phyloP scores from a whole-genome alignment of 2,797 vertebrate genomes.

The Sebastes steindachneri region DNA sequence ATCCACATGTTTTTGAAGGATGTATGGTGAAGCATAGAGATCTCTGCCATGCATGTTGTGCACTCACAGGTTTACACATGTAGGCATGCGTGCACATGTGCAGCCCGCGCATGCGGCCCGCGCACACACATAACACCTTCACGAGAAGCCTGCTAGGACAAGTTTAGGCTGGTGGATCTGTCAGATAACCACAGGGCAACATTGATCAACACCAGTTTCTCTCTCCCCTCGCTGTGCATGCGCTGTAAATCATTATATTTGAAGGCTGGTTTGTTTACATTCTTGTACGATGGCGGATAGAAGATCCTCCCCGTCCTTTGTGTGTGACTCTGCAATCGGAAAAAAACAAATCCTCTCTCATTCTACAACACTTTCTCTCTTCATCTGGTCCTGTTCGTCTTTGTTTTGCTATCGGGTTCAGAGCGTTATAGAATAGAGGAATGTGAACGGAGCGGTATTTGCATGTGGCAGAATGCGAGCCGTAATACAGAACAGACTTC shows the following conservation, averaged over 20 bases:
- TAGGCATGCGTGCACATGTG: not conserved
- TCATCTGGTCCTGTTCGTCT: not conserved
- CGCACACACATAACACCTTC: not conserved
- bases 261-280: constrained; percentile 83
- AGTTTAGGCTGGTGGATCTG: constrained; percentile 69
- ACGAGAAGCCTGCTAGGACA: constrained; percentile 66
- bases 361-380: constrained; percentile 33
- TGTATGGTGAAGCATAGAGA: constrained; percentile 21
- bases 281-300: constrained; percentile 69
- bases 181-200: constrained; percentile 61
- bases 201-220: constrained; percentile 28
- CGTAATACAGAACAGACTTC: constrained; percentile 34
- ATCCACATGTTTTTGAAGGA: constrained; percentile 72
- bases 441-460: constrained; percentile 11
- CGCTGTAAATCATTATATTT: constrained; percentile 69
- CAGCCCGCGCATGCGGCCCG: not conserved
- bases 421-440: constrained; percentile 8
- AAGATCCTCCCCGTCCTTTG: constrained; percentile 51
- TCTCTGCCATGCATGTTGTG: constrained; percentile 3
- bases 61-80: constrained; percentile 34
- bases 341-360: constrained; percentile 36
- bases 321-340: constrained; percentile 29
- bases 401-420: constrained; percentile 4
- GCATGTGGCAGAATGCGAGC: constrained; percentile 33
- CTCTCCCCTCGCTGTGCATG: not conserved